Evolutionary conservation across 2,113 vertebrate genomes (phyloP), one percentile per base, ranked within the genome.

Genomic region (Sminthopsis crassicaudata): DNA sequence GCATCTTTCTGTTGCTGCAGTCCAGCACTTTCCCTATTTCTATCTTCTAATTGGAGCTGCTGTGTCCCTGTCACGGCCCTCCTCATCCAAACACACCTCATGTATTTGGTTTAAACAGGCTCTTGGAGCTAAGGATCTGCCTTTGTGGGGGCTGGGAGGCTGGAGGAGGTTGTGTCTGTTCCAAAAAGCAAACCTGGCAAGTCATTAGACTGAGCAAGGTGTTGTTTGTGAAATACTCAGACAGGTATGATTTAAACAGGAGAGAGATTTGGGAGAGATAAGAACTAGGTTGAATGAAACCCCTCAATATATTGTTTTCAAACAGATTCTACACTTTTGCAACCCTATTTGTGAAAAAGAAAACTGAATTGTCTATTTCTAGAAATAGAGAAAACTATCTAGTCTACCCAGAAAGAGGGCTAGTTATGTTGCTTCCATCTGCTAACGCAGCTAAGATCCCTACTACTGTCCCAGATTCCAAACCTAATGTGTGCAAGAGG

Each of bases 1-100:
- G 93, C 67, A 42, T n/a, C 16, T 96, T 94, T 96, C 92, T 96
- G 23, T 46, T 96, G 60, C 14, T 92, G 93, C 0, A 92, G 27
- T 89, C 55, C 92, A 90, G 93, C 94, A 96, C 94, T 3, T 97
- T 50, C 95, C 57, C 53, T 84, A 94, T 94, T 67, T 95, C 91
- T 93, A 55, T 27, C 95, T 96, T 97, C 94, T 93, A 95, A 94
- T 91, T 92, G 89, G 95, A 93, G 48, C 53, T 95, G 94, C 91
- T 95, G 54, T 89, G 60, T 91, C 94, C 92, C 0, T 0, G 90
- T 60, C 92, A 53, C 57, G 95, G 92, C 94, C 94, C 95, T 96
- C 51, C 89, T 51, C 67, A 84, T 84, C 67, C 67, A 84, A n/a
- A 84, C n/a, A 84, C n/a, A 84, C 67, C 67, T 84, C 67, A 84